Evolutionary conservation across 2,888 invertebrate species (phyloP), one percentile per base, ranked within the genome.

Genomic region (Chrysodeixis includens): DNA sequence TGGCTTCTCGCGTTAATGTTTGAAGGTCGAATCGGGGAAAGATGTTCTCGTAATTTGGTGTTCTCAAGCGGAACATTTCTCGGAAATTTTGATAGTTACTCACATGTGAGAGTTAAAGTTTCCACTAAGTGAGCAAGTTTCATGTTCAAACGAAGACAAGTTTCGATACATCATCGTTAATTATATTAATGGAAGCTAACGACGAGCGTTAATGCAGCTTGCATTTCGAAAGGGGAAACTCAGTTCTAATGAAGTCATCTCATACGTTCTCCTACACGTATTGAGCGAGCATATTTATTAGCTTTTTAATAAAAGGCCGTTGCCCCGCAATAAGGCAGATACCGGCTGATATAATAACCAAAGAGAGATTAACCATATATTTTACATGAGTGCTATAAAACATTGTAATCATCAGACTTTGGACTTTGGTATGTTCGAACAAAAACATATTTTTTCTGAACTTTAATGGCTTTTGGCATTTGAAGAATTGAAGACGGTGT

Each of bases 1-100:
- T 55, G 10, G 56, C 26, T 20, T 55, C 14, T 22, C 26, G 30
- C 12, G 1, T 49, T 49, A 51, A 65, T 70, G 10, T 35, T 35
- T 30, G 46, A 10, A 32, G 54, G 5, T 30, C 4, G 7, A 32
- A 18, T 6, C 1, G 49, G 8, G 51, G 12, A 10, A 26, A n/a
- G 26, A 52, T 52, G 5, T 10, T 22, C 22, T 51, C 46, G 20
- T 22, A 26, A n/a, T 52, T 14, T 14, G 10, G 22, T 22, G 26
- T 10, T 22, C 14, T 52, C 22, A 52, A 7, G 20, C 46, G 46
- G 9, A 26, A 20, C 14, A 52, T 22, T 52, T 14, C 22, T 22
- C 26, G 26, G 52, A 20, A 26, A 52, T 52, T 22, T 14, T 26
- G 26, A 6, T 22, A 52, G 52, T 14, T 22, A 1, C 20, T 22